Conservation (phyloP, 1,140 invertebrate genomes). For the Paraescarpia echinospica region DNA sequence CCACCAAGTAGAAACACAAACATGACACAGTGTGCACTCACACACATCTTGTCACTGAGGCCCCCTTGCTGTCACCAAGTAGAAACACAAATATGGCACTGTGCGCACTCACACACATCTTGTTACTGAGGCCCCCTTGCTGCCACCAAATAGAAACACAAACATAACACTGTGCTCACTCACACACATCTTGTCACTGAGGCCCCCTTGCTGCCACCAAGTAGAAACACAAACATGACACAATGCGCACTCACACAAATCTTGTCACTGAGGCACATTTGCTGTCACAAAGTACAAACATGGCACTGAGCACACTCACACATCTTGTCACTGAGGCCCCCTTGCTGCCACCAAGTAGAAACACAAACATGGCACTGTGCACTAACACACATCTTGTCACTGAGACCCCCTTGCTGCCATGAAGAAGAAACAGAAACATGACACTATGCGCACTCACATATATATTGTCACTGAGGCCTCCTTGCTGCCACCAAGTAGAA, state of each 20-base stretch:
- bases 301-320: neutral
- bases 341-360: conserved; percentile 27
- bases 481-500: too few relatives aligned
- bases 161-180: neutral
- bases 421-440: too few relatives aligned
- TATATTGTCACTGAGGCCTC: neutral
- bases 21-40: too few relatives aligned
- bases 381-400: conserved; percentile 50
- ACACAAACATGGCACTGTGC: conserved; percentile 26
- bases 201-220: neutral
- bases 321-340: neutral
- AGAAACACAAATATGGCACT: too few relatives aligned
- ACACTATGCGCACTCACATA: too few relatives aligned
- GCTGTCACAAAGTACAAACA: conserved; percentile 4
- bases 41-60: too few relatives aligned
- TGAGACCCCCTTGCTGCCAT: conserved; percentile 46
- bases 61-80: too few relatives aligned
- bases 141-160: too few relatives aligned
- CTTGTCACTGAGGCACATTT: conserved; percentile 3
- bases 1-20: too few relatives aligned
- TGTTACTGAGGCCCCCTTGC: too few relatives aligned
- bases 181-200: neutral
- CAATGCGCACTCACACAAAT: too few relatives aligned
- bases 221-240: neutral
- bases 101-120: too few relatives aligned